Base-by-base conservation (phyloP, 1,140 invertebrate genomes). In the Drosophila azteca region DNA sequence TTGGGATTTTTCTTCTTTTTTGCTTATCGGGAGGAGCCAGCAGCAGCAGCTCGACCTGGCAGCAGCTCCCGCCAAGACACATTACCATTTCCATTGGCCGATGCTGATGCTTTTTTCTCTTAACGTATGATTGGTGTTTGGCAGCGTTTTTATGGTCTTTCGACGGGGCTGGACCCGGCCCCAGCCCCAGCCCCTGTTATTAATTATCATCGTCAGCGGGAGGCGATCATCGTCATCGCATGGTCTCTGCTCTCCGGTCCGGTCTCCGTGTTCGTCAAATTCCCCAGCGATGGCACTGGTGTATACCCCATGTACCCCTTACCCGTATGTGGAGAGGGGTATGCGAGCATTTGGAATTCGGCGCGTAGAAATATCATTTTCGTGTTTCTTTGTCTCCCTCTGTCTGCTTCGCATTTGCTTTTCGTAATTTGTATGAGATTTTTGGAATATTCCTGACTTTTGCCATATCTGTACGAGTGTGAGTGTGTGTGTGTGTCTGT, bases 381-480 rank as follows among this genome's bases (percentile, higher is more conserved):
- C 71, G 77, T 58, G 57, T 63, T 39, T 61, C 35, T 77, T 53
- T 45, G 31, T 57, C 29, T 46, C 45, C 48, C 35, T 62, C 45
- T 60, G 35, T 6, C 20, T 17, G 52, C 24, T 35, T 69, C 26
- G 59, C 39, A 58, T 70, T 41, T 61, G 63, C 67, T 88, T 88
- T 79, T 88, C 76, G 84, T 83, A 88, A 88, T 88, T 88, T 88
- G 84, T 88, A 88, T 89, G 84, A 74, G 79, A 88, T 88, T 73
- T 88, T 88, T 88, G 53, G 67, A 83, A 88, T 88, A 72, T 74
- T 78, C 73, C 15, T 26, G 73, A 49, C 60, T 59, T 73, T 73
- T 69, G 76, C 83, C 83, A 88, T 89, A 79, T 87, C 87, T 85
- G 81, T 78, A 62, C 17, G 17, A 20, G 17, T 75, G 74, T 20